A percentile compares a stretch with the other conserved stretches of the same genome.
These are phyloP conservation scores for Magallana gigas DNA, from an alignment of 1,140 invertebrate species.

Conservation along the genomic window DNA sequence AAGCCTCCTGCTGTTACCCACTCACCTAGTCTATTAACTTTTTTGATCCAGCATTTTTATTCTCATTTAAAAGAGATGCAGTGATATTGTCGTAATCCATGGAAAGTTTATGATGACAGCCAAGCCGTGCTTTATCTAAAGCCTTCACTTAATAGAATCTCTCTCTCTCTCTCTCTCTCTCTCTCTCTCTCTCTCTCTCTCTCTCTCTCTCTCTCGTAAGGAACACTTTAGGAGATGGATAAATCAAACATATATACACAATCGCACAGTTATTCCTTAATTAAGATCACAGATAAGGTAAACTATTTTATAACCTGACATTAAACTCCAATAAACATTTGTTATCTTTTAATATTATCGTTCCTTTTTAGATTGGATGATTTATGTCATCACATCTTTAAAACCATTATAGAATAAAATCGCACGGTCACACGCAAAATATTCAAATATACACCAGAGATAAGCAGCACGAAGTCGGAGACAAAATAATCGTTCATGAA, in stretches of 20 bases:
- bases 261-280: neutral
- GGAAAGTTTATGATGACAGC: constrained; percentile 8
- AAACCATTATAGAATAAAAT: too few relatives aligned
- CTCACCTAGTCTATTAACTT: neutral
- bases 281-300: constrained; percentile 6
- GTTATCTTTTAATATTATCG: neutral
- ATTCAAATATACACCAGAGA: too few relatives aligned
- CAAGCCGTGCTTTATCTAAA: constrained; percentile 27
- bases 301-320: neutral
- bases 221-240: too few relatives aligned
- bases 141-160: neutral
- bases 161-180: neutral
- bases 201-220: neutral
- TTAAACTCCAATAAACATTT: constrained; percentile 6
- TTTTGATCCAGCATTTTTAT: constrained; percentile 28
- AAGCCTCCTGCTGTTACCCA: too few relatives aligned
- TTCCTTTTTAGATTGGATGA: neutral
- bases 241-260: too few relatives aligned
- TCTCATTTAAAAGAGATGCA: constrained; percentile 36
- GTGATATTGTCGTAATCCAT: constrained; percentile 1
- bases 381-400: neutral
- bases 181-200: constrained; percentile 20
- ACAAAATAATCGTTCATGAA: too few relatives aligned
- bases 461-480: too few relatives aligned
- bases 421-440: too few relatives aligned